Base-by-base conservation (phyloP, 2,113 vertebrate genomes). In the Sylvia atricapilla region DNA sequence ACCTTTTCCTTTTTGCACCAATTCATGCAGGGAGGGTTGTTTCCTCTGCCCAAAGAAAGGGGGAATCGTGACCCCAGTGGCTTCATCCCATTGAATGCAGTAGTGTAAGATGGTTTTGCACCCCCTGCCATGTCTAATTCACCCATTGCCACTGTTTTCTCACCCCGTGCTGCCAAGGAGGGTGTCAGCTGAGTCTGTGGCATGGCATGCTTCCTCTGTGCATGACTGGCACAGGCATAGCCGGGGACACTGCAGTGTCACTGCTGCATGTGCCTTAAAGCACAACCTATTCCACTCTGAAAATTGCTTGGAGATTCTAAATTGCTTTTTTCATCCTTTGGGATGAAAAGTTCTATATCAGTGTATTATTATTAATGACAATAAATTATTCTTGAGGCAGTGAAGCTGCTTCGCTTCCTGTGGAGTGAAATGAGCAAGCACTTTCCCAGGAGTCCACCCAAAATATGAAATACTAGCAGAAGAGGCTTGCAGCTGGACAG, bases 261-360 rank as follows among this genome's bases (percentile, higher is more conserved):
- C 14, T 49, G 44, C 78, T 37, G 41, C 2, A 0, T 37, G 19
- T 94, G 90, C 89, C 91, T 95, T 69, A 72, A 72, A 95, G 95
- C 95, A 72, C 75, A 90, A 69, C 78, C 86, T 78, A 37, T 87
- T 95, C 72, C 10, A 13, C 49, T 84, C 59, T 23, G 85, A 94
- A 95, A 92, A 96, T 94, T 96, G 87, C 77, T 93, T 95, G 78
- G 85, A 90, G 88, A 85, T 53, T 89, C 50, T 76, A 91, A 95
- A 97, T 96, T 95, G 89, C 93, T 94, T 97, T 94, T 92, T 77
- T 78, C 68, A 89, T 93, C 87, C 90, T 95, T 94, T 78, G 89
- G 93, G 91, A 96, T 87, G 87, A 89, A 92, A 91, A 94, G n/a
- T 94, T 62, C 84, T 79, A 53, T 96, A 94, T 91, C 81, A 39